Evolutionary conservation across 1,140 invertebrate genomes (phyloP), one percentile per base, ranked within the genome.

Genomic region (Eurosta solidaginis): DNA sequence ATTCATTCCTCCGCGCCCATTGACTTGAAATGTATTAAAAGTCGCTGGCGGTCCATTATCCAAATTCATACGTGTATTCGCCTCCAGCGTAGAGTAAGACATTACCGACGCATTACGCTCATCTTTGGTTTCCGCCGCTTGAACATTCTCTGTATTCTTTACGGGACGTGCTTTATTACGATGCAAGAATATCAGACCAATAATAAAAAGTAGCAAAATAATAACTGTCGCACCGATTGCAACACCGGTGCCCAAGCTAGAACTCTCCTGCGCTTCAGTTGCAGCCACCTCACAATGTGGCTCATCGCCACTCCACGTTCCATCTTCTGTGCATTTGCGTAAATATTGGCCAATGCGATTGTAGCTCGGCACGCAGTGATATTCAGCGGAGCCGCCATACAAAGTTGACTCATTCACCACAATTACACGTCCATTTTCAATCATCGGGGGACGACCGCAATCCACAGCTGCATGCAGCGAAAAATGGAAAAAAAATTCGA

Each of bases 131-230:
- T 95, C 93, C 1, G 94, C 94, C 1, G 93, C 94, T 89, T 95
- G 93, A 10, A 96, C 92, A 81, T 96, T 96, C 85, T 96, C 94
- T 0, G 94, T 95, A 82, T 96, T 96, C 85, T 96, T 96, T 0
- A 96, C 94, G 1, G 94, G 94, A 22, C 93, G 92, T 74, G 94
- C 93, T 90, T 94, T 95, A 76, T 94, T 92, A 50, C 86, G 83
- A 77, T 88, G 85, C 1, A 93, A 88, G 83, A 95, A 95, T 80
- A 95, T 91, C 20, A 95, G 88, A 81, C 92, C 93, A 33, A 95
- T 89, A 50, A 96, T 89, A 76, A 95, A 90, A 10, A 96, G 88
- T 76, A 95, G 89, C 82, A 94, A 93, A 54, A 95, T 89, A 29
- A 96, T 93, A 1, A 95, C 90, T 2, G 93, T 94, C 59, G 93